Evolutionary conservation across 2,113 vertebrate species (phyloP).

Genomic region (Salvelinus alpinus): DNA sequence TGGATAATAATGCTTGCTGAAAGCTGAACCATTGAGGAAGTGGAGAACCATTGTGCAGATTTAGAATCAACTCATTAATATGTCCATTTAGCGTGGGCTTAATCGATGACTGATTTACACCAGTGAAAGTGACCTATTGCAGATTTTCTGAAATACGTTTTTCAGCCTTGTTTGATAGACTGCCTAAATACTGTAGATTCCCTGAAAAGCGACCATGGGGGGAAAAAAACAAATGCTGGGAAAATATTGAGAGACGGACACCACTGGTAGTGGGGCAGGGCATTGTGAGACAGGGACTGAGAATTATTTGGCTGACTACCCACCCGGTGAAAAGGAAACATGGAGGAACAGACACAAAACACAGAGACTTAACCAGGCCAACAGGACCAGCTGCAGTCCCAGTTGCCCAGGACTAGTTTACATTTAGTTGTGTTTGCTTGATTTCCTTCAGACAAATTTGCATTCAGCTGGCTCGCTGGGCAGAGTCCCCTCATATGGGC

Average conservation of each 20-base stretch:
- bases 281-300: constrained; percentile 53
- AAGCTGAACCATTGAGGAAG: background rate
- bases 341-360: constrained; percentile 44
- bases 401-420: background rate
- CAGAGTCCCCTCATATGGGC: constrained; percentile 53
- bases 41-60: background rate
- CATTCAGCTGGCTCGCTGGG: constrained; percentile 17
- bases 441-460: constrained; percentile 24
- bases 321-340: constrained; percentile 37
- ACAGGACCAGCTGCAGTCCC: background rate
- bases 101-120: constrained; percentile 32
- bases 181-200: constrained; percentile 57
- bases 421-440: constrained; percentile 22
- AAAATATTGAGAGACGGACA: constrained; percentile 38
- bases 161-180: constrained; percentile 48
- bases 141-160: constrained; percentile 34
- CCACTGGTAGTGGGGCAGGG: constrained; percentile 43
- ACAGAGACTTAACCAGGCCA: background rate
- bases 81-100: background rate
- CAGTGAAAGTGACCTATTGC: constrained; percentile 25
- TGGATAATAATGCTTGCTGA: constrained; percentile 14
- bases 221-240: constrained; percentile 68
- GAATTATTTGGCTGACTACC: constrained; percentile 41
- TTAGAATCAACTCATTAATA: background rate
- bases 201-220: constrained; percentile 57